These are phyloP conservation scores for Lasioglossum malachurum DNA, from an alignment of 2,888 invertebrate genomes.

Conservation along the genomic window DNA sequence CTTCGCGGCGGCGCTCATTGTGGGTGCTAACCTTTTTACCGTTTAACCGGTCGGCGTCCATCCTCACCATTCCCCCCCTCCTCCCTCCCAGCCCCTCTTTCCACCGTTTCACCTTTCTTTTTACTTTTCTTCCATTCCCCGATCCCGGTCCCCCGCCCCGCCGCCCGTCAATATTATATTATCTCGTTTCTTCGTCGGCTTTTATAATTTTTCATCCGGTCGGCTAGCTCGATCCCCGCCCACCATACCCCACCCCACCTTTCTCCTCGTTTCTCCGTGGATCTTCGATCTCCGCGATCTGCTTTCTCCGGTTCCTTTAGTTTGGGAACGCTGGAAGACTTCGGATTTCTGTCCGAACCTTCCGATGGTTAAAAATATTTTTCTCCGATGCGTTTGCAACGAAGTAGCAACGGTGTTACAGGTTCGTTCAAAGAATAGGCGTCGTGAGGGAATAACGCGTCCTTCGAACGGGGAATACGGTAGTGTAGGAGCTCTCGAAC, in stretches of 20 bases:
- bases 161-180: constrained; percentile 81
- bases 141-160: constrained; percentile 32
- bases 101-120: constrained; percentile 48
- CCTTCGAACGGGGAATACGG: neutral
- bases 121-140: constrained; percentile 43
- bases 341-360: too few relatives aligned
- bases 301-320: neutral
- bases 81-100: constrained; percentile 28
- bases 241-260: neutral
- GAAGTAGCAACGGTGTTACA: too few relatives aligned
- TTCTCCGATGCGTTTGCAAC: neutral
- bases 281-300: constrained; percentile 13
- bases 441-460: neutral
- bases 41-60: constrained; percentile 69
- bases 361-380: neutral
- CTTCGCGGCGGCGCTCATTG: constrained; percentile 72
- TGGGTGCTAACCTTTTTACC: constrained; percentile 79
- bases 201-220: constrained; percentile 80
- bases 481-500: neutral
- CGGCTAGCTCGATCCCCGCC: constrained; percentile 39
- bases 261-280: constrained; percentile 8
- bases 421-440: too few relatives aligned
- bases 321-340: neutral
- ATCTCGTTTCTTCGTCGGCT: constrained; percentile 82
- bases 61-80: constrained; percentile 27